A percentile compares a stretch with the other conserved stretches of the same genome.
Evolutionary conservation across 2,113 vertebrate genomes (phyloP).

Genomic region (Microcebus murinus): DNA sequence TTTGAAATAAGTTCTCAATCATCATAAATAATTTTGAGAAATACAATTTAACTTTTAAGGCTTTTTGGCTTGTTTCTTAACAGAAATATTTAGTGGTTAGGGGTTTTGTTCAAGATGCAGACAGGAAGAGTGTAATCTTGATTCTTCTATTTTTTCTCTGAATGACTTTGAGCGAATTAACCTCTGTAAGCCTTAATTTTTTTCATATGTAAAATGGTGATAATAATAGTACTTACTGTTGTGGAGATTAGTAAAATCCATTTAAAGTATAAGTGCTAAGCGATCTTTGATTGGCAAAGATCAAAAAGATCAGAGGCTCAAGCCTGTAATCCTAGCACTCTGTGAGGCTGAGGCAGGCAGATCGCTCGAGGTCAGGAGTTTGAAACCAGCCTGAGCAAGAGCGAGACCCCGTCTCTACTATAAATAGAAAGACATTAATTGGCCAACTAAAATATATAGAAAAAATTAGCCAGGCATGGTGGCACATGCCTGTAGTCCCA

Average conservation of each 20-base stretch:
- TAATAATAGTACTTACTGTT: neutral
- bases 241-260: neutral
- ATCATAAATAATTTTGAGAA: slow-evolving; percentile 37
- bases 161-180: slow-evolving; percentile 28
- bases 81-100: neutral
- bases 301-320: neutral
- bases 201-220: neutral
- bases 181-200: slow-evolving; percentile 16
- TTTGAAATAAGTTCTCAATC: slow-evolving; percentile 21
- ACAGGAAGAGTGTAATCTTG: neutral
- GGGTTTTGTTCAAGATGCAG: neutral
- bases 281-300: neutral
- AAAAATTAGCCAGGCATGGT: too few relatives aligned
- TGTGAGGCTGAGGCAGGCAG: too few relatives aligned
- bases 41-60: slow-evolving; percentile 4
- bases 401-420: too few relatives aligned
- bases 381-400: too few relatives aligned
- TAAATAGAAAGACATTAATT: too few relatives aligned
- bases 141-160: neutral
- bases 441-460: too few relatives aligned
- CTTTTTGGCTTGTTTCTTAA: neutral
- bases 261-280: neutral
- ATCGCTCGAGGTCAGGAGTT: too few relatives aligned
- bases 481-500: too few relatives aligned
- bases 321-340: too few relatives aligned